Base-by-base conservation (phyloP, 2,888 invertebrate species). In the Entomobrya multifasciata region DNA sequence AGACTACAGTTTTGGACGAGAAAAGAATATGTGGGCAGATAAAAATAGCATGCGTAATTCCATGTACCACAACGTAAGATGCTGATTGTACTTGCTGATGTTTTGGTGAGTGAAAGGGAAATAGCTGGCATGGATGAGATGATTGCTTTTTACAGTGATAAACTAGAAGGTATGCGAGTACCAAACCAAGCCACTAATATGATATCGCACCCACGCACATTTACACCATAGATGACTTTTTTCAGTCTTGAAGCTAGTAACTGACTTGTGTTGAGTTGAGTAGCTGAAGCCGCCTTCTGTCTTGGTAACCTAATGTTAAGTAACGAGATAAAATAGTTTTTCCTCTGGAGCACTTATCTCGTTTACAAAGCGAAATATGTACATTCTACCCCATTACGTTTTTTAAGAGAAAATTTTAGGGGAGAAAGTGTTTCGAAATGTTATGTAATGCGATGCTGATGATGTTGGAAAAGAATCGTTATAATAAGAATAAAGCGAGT, bases 291-390 rank as follows among this genome's bases (percentile, higher is more conserved):
- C 74, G 62, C 30, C 49, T 78, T 80, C 62, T 80, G 86, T n/a
- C n/a, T n/a, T n/a, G n/a, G n/a, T 80, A 86, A 86, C 80, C 86
- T 86, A 86, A 86, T 80, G 80, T 80, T 78, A 85, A 85, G 85
- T 85, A 86, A 86, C 80, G 86, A 86, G 86, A 86, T 80, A 86
- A 86, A 86, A 86, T 85, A 80, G 86, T 72, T 86, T 80, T 80
- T 74, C 60, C 80, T 80, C 76, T 72, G 30, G 47, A 62, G 78
- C 72, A 79, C 36, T 72, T 72, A 72, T 62, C 60, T 36, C 25
- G 8, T 36, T 36, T n/a, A 27, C 17, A 25, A 25, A 57, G 74
- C 20, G 44, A 44, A 86, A 57, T 15, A 22, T 72, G 74, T 78
- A 78, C 70, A 82, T 62, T 62, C 74, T 36, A 52, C 60, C 17